phyloP scores from a whole-genome alignment of 2,797 vertebrate species.

The Anomalospiza imberbis region DNA sequence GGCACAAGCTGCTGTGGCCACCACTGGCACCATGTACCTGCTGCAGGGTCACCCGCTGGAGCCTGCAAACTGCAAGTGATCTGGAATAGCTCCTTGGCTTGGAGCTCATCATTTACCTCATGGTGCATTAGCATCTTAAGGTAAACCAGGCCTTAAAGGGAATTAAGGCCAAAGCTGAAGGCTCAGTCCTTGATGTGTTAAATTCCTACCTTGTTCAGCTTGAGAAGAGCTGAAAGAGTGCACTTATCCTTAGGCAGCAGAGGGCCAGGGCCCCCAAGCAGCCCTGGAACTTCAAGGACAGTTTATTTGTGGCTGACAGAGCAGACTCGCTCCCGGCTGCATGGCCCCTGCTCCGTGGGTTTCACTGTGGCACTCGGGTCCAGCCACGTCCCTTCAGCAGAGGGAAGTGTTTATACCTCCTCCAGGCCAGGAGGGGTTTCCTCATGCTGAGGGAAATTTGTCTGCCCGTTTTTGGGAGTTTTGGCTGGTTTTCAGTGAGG shows the following conservation, averaged over 20 bases:
- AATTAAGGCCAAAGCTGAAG: neutral
- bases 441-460: neutral
- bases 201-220: neutral
- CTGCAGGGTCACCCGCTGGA: accelerated
- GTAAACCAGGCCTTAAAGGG: neutral
- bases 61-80: neutral
- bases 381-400: neutral
- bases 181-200: neutral
- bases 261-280: neutral
- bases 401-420: neutral
- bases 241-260: neutral
- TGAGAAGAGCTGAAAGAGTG: neutral
- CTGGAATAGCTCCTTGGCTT: neutral
- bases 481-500: conserved; percentile 27
- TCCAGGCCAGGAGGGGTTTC: neutral
- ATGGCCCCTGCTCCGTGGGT: neutral
- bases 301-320: neutral
- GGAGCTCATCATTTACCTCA: neutral
- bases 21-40: accelerated
- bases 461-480: neutral
- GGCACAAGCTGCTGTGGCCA: neutral
- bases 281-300: neutral
- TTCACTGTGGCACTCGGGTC: neutral
- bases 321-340: neutral
- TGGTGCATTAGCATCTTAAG: neutral